Evolutionary conservation across 2,797 vertebrate genomes (phyloP), one percentile per base, ranked within the genome.

Genomic region (Danio choprae): DNA sequence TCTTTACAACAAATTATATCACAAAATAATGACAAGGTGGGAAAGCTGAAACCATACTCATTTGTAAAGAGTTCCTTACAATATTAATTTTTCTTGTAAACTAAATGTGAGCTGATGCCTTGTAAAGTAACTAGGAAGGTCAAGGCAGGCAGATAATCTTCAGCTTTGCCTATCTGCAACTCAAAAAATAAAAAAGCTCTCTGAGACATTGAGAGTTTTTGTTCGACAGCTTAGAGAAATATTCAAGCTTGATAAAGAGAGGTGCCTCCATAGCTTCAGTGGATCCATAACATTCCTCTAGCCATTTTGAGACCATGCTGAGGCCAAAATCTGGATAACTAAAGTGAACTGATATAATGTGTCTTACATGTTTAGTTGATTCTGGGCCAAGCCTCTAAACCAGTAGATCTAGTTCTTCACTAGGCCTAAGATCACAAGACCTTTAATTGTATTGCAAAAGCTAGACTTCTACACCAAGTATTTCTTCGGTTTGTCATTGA

Each of bases 101-200:
- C 16, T 1, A 16, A 11, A 20, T 20, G 40, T 20, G 8, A 55
- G 22, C 41, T 55, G 15, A 77, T 13, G 7, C 71, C 53, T 13
- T 53, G 5, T 44, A 51, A 11, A 9, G 62, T 68, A 8, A 50
- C 71, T 3, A 72, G 5, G 10, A 43, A 77, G 5, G 8, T 18
- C 29, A 81, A 11, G 5, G 55, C 53, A 12, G 72, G 63, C 5
- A 76, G n/a, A 53, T 68, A 68, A 3, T 64, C 68, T 16, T 72
- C 67, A 15, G 6, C 6, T 56, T 81, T 71, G n/a, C 80, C 65
- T 51, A 55, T 51, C n/a, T 65, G 8, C 1, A 81, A 0, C 36
- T 81, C 65, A 9, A 72, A 3, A 13, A 77, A 48, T 15, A 82
- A n/a, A n/a, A n/a, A n/a, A 74, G 36, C 41, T 79, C 22, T 46